Evolutionary conservation across 2,113 vertebrate species (phyloP).

Genomic region (Myiozetetes cayanensis): DNA sequence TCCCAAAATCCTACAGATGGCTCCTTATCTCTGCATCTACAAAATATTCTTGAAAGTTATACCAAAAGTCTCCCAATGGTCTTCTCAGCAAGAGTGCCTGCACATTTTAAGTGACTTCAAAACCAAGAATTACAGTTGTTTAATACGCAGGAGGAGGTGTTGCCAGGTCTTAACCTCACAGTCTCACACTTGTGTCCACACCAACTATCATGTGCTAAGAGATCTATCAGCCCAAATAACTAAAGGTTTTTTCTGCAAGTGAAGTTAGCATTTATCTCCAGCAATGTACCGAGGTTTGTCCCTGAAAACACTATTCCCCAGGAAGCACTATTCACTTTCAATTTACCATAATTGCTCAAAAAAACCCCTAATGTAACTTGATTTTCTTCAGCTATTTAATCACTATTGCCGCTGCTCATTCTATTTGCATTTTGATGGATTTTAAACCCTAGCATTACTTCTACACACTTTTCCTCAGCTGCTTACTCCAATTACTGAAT

Average conservation of each 20-base stretch:
- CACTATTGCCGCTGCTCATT: not conserved
- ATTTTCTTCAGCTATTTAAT: constrained; percentile 23
- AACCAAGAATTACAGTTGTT: not conserved
- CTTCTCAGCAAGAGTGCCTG: not conserved
- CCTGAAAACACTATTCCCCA: not conserved
- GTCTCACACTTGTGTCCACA: rapidly evolving
- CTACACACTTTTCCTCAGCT: not conserved
- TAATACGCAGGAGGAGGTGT: not conserved
- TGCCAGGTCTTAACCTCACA: not conserved
- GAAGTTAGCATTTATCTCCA: not conserved
- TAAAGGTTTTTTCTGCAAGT: not conserved
- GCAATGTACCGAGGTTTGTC: not conserved
- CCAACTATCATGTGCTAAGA: not conserved
- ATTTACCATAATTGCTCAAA: not conserved
- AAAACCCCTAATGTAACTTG: not conserved
- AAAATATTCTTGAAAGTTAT: not conserved
- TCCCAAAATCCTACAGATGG: not conserved
- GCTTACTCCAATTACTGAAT: not conserved
- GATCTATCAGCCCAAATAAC: not conserved
- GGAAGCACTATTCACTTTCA: constrained; percentile 8
- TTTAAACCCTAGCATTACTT: not conserved
- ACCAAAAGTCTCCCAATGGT: not conserved
- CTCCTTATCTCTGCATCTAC: not conserved
- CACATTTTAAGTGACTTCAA: not conserved
- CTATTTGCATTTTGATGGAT: constrained; percentile 15